Evolutionary conservation across 2,888 invertebrate genomes (phyloP), one percentile per base, ranked within the genome.

Genomic region (Cryptophagus acutangulus): DNA sequence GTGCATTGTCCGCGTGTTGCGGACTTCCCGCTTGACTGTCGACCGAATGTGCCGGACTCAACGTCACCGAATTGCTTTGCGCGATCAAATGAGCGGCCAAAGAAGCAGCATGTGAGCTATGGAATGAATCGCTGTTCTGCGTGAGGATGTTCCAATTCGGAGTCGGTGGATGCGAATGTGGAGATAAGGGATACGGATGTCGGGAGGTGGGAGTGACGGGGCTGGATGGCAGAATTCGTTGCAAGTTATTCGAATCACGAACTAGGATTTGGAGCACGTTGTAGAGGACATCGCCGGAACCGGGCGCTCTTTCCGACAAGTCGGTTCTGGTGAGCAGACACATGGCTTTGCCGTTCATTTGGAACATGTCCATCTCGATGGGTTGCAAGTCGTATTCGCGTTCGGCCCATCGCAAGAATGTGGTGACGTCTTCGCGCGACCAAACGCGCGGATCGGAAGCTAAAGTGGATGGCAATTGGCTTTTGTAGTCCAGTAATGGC

Each of bases 271-370:
- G 87, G 31, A 95, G 76, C 18, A 92, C 90, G 71, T 95, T 95
- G 74, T 91, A 92, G 46, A 95, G 73, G 13, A 95, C 87, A 66
- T 95, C 95, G 2, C 95, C 95, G 18, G 91, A 90, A 13, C 90
- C 87, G 0, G 94, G 93, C 55, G 91, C 90, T 41, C 95, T 77
- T 63, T 93, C 92, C 16, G 87, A 87, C 55, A 95, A 79, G 70
- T 95, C 94, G 10, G 81, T 82, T 67, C 93, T 86, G 33, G 88
- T 93, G 49, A 95, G 72, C 33, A 95, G 76, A 66, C 92, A 92
- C 57, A 95, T 73, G 1, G 94, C 95, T 72, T 95, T 95, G 77
- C 93, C 94, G 69, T 94, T 94, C 92, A 94, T 93, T 74, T 90
- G 90, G 69, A 94, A 94, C 71, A 89, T 82, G 63, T 93, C 91